Conservation (phyloP, 2,888 invertebrate genomes). For the Plagiodera versicolora region DNA sequence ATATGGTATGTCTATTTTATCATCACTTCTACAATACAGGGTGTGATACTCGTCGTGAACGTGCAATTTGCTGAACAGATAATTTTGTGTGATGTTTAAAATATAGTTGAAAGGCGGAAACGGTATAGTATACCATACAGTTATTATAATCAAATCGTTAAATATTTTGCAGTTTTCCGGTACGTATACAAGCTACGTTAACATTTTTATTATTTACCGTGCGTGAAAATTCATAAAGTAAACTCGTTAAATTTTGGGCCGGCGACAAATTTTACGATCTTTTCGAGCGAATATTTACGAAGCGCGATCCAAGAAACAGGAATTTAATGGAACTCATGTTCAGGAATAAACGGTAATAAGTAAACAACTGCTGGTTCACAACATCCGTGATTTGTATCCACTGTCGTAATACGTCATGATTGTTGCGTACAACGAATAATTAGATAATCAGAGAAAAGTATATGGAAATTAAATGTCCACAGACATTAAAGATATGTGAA, state of each 20-base stretch:
- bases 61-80: no score
- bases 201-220: slow-evolving; percentile 1
- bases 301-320: background rate
- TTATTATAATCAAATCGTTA: background rate
- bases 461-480: no score
- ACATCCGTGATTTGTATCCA: no score
- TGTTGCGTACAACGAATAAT: no score
- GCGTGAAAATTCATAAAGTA: background rate
- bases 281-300: background rate
- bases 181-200: background rate
- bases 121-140: background rate
- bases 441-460: no score
- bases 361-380: no score
- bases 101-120: background rate
- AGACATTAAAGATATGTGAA: no score
- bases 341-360: background rate
- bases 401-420: no score
- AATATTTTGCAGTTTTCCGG: background rate
- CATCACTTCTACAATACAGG: no score
- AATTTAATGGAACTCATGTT: background rate
- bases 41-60: no score
- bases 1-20: no score
- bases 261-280: slow-evolving; percentile 8
- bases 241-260: background rate
- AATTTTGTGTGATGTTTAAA: no score